These are phyloP conservation scores for Heptranchias perlo DNA, from an alignment of 2,113 vertebrate species.

Conservation along the genomic window DNA sequence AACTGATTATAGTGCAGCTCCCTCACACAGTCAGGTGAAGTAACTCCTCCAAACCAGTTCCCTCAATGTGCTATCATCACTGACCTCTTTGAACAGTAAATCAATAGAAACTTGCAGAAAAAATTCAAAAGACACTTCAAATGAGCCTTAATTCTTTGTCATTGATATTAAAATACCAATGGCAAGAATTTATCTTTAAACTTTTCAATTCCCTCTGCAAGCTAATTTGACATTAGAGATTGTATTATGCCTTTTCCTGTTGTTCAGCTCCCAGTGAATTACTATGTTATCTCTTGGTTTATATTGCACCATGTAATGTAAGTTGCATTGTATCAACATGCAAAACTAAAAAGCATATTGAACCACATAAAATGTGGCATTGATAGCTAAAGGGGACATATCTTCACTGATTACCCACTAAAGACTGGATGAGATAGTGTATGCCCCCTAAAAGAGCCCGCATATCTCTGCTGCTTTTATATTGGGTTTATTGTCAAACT, in stretches of 20 bases:
- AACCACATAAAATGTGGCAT: background rate
- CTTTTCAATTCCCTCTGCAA: background rate
- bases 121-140: background rate
- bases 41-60: background rate
- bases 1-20: background rate
- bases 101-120: background rate
- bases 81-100: background rate
- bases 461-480: background rate
- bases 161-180: background rate
- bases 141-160: background rate
- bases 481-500: background rate
- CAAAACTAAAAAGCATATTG: background rate
- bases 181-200: background rate
- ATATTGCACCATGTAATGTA: background rate
- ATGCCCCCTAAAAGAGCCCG: background rate
- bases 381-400: background rate
- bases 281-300: background rate
- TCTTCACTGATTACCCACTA: background rate
- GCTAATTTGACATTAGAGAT: background rate
- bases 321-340: background rate
- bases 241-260: background rate
- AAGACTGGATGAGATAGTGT: background rate
- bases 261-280: background rate
- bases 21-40: background rate
- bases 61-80: background rate